phyloP scores from a whole-genome alignment of 2,113 vertebrate species.

The Oryzias curvinotus region DNA sequence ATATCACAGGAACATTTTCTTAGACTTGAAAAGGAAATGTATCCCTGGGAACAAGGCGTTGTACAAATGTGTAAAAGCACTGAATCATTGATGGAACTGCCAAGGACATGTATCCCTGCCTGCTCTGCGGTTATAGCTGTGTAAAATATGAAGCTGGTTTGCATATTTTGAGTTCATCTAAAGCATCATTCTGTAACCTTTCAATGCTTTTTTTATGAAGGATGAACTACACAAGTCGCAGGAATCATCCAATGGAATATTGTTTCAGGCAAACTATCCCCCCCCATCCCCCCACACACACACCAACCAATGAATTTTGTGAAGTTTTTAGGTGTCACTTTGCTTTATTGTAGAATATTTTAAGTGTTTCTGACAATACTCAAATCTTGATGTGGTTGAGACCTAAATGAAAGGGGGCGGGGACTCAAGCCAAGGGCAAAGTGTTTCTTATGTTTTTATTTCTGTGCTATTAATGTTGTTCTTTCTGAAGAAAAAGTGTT shows the following conservation, averaged over 20 bases:
- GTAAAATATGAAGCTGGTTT: constrained; percentile 49
- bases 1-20: constrained; percentile 23
- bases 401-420: constrained; percentile 1
- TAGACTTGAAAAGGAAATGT: constrained; percentile 23
- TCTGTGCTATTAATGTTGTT: constrained; percentile 69
- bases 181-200: constrained; percentile 32
- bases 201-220: constrained; percentile 15
- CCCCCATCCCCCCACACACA: too few relatives aligned
- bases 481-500: constrained; percentile 63
- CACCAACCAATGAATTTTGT: too few relatives aligned
- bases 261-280: too few relatives aligned
- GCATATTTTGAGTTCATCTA: constrained; percentile 36
- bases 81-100: constrained; percentile 30
- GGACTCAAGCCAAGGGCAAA: constrained; percentile 19
- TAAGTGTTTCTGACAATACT: constrained; percentile 39
- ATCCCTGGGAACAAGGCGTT: constrained; percentile 30
- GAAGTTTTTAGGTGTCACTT: neutral
- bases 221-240: constrained; percentile 1
- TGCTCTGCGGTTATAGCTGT: constrained; percentile 31
- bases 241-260: too few relatives aligned
- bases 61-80: constrained; percentile 38
- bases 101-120: constrained; percentile 18
- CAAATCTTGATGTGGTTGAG: constrained; percentile 19
- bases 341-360: constrained; percentile 18
- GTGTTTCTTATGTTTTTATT: constrained; percentile 44